phyloP scores from a whole-genome alignment of 2,113 vertebrate species.

The Enhydra lutris region DNA sequence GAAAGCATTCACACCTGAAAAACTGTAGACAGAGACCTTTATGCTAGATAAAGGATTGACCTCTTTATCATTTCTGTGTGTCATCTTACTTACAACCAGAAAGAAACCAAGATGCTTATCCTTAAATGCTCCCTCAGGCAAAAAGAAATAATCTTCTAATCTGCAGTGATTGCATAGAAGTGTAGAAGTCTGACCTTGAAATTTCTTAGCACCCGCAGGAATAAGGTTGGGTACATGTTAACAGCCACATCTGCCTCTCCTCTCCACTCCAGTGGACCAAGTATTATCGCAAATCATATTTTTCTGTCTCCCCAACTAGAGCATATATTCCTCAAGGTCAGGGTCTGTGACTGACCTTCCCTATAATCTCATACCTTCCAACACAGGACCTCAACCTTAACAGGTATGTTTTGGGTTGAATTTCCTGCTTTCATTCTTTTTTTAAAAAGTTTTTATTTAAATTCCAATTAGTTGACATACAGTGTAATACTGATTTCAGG shows the following conservation, averaged over 20 bases:
- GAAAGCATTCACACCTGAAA: slow-evolving; percentile 50
- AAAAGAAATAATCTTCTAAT: slow-evolving; percentile 77
- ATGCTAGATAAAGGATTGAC: slow-evolving; percentile 42
- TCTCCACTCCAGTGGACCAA: background rate
- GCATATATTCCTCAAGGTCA: background rate
- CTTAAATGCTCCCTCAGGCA: slow-evolving; percentile 60
- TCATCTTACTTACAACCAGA: slow-evolving; percentile 54
- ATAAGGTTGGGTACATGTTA: slow-evolving; percentile 45
- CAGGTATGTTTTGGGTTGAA: background rate
- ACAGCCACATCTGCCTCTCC: background rate
- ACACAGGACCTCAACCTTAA: background rate
- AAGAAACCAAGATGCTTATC: slow-evolving; percentile 42
- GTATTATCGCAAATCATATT: background rate
- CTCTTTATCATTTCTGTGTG: slow-evolving; percentile 37
- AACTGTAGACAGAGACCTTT: background rate
- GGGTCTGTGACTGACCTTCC: background rate
- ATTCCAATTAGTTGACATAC: background rate
- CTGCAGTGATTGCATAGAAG: slow-evolving; percentile 77
- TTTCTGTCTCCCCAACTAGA: background rate
- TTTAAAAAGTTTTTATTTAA: background rate
- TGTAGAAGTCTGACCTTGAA: slow-evolving; percentile 75
- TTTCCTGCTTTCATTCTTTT: background rate
- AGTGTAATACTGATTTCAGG: background rate
- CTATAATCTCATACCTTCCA: background rate
- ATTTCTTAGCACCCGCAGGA: slow-evolving; percentile 52